Conservation (phyloP, 2,888 invertebrate species). For the Lasioglossum villosulum region DNA sequence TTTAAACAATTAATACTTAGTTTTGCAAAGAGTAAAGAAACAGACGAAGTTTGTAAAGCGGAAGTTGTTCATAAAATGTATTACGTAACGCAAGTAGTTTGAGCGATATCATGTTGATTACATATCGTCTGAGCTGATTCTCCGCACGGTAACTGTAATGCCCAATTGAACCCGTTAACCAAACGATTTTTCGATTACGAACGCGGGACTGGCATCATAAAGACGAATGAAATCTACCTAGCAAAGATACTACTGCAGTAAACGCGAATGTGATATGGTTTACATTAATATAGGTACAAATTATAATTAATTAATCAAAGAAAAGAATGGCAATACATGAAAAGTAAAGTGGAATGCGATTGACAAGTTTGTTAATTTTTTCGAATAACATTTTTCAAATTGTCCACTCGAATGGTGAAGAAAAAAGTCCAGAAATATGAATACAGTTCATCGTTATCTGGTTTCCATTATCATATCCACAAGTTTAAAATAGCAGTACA, state of each 20-base stretch:
- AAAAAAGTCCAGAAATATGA: background rate
- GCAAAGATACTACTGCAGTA: background rate
- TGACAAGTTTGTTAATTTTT: background rate
- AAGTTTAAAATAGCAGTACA: background rate
- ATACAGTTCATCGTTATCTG: background rate
- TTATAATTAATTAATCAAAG: background rate
- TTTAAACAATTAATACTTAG: background rate
- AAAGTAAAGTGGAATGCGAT: background rate
- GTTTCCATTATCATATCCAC: background rate
- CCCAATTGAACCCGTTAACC: constrained; percentile 2
- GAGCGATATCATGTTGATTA: constrained; percentile 14
- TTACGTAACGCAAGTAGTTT: constrained; percentile 1
- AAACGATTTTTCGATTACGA: background rate
- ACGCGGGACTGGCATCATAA: background rate
- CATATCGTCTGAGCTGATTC: background rate
- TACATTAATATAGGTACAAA: background rate
- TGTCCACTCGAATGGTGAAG: background rate
- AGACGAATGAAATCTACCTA: background rate
- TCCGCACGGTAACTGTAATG: background rate
- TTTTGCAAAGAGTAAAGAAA: background rate
- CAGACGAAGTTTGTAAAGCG: background rate
- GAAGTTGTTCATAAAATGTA: background rate
- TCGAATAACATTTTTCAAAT: background rate
- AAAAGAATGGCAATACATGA: background rate
- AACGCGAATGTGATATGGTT: background rate